Percentiles rank a stretch among this genome's conserved stretches.
Conservation (phyloP, 2,797 vertebrate species). For the Trachops cirrhosus region DNA sequence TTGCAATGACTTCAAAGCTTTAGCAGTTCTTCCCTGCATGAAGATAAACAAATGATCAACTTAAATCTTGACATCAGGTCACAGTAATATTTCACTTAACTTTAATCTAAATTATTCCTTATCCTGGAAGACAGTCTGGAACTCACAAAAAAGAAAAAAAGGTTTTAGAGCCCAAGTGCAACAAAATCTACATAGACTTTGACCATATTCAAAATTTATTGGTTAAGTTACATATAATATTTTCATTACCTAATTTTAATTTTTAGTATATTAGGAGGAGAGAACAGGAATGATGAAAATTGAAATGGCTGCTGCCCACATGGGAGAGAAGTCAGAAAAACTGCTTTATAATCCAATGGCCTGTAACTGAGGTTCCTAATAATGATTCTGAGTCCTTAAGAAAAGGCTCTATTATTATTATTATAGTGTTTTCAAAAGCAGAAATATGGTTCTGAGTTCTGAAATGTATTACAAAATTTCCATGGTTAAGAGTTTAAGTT, state of each 20-base stretch:
- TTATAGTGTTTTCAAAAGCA: background rate
- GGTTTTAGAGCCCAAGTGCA: background rate
- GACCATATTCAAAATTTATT: background rate
- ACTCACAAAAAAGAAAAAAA: background rate
- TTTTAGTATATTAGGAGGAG: background rate
- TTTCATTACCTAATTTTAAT: background rate
- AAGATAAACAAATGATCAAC: slow-evolving; percentile 64
- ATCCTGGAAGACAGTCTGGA: background rate
- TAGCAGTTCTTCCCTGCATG: slow-evolving; percentile 89
- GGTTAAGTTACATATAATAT: background rate
- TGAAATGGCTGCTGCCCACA: background rate
- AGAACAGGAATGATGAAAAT: background rate
- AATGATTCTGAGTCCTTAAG: background rate
- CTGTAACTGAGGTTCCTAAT: background rate
- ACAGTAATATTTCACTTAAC: background rate
- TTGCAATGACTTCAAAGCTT: slow-evolving; percentile 87
- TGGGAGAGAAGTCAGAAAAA: background rate
- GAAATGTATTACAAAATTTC: background rate
- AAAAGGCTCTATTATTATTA: background rate
- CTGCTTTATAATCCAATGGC: background rate
- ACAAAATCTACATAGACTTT: background rate
- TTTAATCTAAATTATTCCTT: background rate
- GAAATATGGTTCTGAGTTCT: background rate
- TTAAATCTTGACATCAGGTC: background rate
- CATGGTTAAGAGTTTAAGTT: background rate